Evolutionary conservation across 2,113 vertebrate genomes (phyloP), one percentile per base, ranked within the genome.

Genomic region (Coreoperca whiteheadi): DNA sequence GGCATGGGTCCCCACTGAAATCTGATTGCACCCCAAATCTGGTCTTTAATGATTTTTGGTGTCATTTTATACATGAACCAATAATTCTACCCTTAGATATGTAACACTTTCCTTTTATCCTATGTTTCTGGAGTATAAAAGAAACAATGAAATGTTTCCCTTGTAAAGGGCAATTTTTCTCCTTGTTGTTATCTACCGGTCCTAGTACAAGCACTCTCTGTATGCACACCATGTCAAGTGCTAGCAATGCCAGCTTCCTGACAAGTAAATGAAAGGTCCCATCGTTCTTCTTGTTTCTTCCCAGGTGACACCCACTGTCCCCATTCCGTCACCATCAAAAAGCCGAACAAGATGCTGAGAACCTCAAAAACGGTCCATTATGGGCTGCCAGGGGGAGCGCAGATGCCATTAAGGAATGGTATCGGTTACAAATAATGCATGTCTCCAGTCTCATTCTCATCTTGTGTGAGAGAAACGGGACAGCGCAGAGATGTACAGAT

Each of bases 371-470:
- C 72, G 87, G 89, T 94, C 94, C 94, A 95, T 96, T 95, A 96
- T 84, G 85, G 91, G 90, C 91, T 90, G 92, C 90, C 94, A 73
- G 88, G 73, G 92, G 93, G 90, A 94, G 87, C 72, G 82, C 89
- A 93, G 89, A 93, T 88, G 83, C 94, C 94, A 95, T 95, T 95
- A 95, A 88, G 92, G 90, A 90, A 90, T 79, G 89, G 91, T 95
- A 94, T 95, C 91, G 77, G 89, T 95, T 95, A 91, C 94, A 93
- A 95, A 95, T 96, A 96, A 96, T 95, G 94, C 94, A 95, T 95
- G 95, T 92, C 92, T 87, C 88, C 79, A 66, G 88, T 83, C 90
- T 94, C 84, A 61, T 88, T 88, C 86, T 89, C 91, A 71, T 94
- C 88, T 92, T 63, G 90, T 93, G 87, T 80, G 82, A 73, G 84